Base-by-base conservation (phyloP, 2,888 invertebrate genomes). In the Taenaris catops region DNA sequence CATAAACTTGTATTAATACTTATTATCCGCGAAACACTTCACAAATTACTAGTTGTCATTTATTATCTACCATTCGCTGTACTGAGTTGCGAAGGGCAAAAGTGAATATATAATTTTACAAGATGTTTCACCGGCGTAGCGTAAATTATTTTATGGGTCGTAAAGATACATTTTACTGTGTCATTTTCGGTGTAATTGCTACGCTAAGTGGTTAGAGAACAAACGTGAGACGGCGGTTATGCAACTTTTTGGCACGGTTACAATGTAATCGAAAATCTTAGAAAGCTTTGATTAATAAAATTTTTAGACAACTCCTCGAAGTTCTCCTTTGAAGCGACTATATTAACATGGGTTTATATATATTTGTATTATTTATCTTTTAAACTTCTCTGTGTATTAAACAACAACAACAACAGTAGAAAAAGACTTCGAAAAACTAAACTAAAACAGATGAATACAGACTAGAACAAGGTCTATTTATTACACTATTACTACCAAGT, bases 131-230 rank as follows among this genome's bases (percentile, higher is more conserved):
- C 28, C 4, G 9, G 14, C 27, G 20, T 32, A 17, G 24, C 34
- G 34, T 43, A 42, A 33, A 48, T 41, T 38, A 38, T 53, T 55
- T 59, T 54, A 53, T 46, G 32, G 44, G 44, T 55, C 53, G 51
- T 48, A 45, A 45, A 45, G 34, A 48, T 20, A 53, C 40, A 46
- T 45, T 48, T 48, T 45, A 50, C 32, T 32, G 38, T 48, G 41
- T 44, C 48, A 48, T 48, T 46, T 35, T 41, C 26, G 39, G 28
- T 50, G 44, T 48, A 45, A 50, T 45, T 45, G 48, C 36, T 41
- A 31, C 38, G 46, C 46, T 49, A 51, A 51, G 48, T 51, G 48
- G 47, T 41, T 26, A 16, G 27, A 35, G 40, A 35, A 43, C 37
- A 36, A 44, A 43, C 37, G 28, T 25, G 9, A 19, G 34, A 37